phyloP scores from a whole-genome alignment of 2,888 invertebrate genomes.

The Meandrusa payeni region DNA sequence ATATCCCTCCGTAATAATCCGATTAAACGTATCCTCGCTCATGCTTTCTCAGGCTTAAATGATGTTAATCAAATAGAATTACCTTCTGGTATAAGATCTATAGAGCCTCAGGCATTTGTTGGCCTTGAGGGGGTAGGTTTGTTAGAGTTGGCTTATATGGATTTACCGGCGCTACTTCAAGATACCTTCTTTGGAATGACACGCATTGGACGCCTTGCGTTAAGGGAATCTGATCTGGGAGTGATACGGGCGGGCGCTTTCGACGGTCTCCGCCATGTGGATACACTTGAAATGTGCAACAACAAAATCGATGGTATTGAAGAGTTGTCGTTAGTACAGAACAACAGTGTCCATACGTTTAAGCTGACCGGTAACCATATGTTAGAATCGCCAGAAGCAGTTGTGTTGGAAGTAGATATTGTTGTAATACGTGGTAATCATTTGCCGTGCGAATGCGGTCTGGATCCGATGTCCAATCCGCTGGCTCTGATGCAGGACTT shows the following conservation, averaged over 20 bases:
- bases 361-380: slow-evolving; percentile 92
- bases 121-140: slow-evolving; percentile 91
- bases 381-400: slow-evolving; percentile 87
- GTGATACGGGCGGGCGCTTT: slow-evolving; percentile 88
- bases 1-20: slow-evolving; percentile 93
- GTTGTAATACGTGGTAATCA: slow-evolving; percentile 89
- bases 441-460: slow-evolving; percentile 93
- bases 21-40: slow-evolving; percentile 87
- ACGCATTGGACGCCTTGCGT: slow-evolving; percentile 86
- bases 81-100: slow-evolving; percentile 87
- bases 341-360: slow-evolving; percentile 86
- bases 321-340: slow-evolving; percentile 85
- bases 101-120: slow-evolving; percentile 90
- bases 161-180: slow-evolving; percentile 84
- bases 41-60: slow-evolving; percentile 91
- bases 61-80: slow-evolving; percentile 91
- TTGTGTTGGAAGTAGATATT: slow-evolving; percentile 86
- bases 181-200: slow-evolving; percentile 89
- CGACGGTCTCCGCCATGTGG: slow-evolving; percentile 86
- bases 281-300: slow-evolving; percentile 87
- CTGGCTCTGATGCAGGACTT: slow-evolving; percentile 85
- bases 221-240: slow-evolving; percentile 92
- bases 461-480: slow-evolving; percentile 88
- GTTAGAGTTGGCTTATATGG: slow-evolving; percentile 91
- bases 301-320: slow-evolving; percentile 92